Percentiles rank a stretch among this genome's conserved stretches.
Conservation (phyloP, 2,113 vertebrate species). For the Ploceus nigricollis region DNA sequence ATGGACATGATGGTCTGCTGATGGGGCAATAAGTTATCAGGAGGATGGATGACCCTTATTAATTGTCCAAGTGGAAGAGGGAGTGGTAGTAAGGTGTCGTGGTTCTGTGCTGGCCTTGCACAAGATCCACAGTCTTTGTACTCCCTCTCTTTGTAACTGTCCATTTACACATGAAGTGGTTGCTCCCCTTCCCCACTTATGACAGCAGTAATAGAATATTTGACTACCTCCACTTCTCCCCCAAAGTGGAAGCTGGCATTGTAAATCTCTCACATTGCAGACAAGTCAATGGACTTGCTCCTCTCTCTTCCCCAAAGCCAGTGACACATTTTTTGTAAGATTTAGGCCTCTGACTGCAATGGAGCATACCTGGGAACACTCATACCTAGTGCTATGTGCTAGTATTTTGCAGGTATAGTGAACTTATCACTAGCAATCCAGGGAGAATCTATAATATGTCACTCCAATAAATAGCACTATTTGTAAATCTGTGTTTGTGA, state of each 20-base stretch:
- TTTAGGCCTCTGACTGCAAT: background rate
- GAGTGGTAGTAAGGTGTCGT: background rate
- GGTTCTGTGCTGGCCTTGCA: background rate
- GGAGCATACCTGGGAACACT: accelerated
- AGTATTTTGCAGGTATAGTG: background rate
- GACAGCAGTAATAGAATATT: background rate
- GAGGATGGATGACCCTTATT: background rate
- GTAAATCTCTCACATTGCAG: background rate
- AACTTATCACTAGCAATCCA: background rate
- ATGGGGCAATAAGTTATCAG: background rate
- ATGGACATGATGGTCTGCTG: background rate
- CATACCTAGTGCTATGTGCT: background rate
- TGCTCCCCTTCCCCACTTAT: background rate
- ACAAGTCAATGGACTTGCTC: background rate
- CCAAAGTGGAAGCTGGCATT: background rate
- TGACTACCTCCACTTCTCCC: background rate
- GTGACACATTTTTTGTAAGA: background rate
- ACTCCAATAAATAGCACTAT: background rate
- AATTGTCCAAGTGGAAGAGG: background rate
- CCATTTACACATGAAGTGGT: background rate
- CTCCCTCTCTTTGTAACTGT: background rate
- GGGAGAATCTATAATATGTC: background rate
- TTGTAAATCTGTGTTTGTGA: background rate
- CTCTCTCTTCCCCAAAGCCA: background rate
- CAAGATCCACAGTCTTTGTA: background rate